Evolutionary conservation across 2,113 vertebrate genomes (phyloP).

Genomic region (Panthera tigris): DNA sequence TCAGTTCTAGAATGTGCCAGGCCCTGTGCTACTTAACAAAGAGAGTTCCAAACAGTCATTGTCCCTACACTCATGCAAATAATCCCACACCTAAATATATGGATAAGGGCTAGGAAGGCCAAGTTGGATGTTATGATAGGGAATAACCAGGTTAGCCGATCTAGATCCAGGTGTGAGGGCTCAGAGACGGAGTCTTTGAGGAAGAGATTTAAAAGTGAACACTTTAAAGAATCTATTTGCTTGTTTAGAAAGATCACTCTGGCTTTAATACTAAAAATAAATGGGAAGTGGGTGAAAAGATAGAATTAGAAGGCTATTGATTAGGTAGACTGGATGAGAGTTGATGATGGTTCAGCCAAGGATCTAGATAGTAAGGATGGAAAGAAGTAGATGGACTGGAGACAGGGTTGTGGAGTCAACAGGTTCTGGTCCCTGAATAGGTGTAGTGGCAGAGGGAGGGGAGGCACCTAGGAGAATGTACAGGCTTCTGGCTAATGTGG

Average conservation of each 20-base stretch:
- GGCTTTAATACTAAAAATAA: not conserved
- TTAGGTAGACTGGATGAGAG: not conserved
- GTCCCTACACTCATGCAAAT: not conserved
- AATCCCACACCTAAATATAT: not conserved
- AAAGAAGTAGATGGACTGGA: not conserved
- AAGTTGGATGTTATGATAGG: not conserved
- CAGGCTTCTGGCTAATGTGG: not conserved
- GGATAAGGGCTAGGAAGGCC: not conserved
- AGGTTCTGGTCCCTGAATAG: not conserved
- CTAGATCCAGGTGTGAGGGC: not conserved
- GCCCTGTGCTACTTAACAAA: not conserved
- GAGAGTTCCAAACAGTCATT: not conserved
- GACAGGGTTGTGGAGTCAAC: not conserved
- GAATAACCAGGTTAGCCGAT: not conserved
- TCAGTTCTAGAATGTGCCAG: constrained; percentile 1
- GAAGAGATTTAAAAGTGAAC: not conserved
- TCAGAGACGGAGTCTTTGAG: not conserved
- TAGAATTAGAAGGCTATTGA: not conserved
- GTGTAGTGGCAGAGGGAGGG: not conserved
- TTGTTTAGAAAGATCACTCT: not conserved
- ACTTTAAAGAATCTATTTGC: not conserved
- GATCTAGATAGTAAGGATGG: not conserved
- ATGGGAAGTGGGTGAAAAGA: not conserved
- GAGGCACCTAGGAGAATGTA: no score
- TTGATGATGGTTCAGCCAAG: not conserved